phyloP scores from a whole-genome alignment of 2,888 invertebrate genomes.

The Epinotia bilunana region DNA sequence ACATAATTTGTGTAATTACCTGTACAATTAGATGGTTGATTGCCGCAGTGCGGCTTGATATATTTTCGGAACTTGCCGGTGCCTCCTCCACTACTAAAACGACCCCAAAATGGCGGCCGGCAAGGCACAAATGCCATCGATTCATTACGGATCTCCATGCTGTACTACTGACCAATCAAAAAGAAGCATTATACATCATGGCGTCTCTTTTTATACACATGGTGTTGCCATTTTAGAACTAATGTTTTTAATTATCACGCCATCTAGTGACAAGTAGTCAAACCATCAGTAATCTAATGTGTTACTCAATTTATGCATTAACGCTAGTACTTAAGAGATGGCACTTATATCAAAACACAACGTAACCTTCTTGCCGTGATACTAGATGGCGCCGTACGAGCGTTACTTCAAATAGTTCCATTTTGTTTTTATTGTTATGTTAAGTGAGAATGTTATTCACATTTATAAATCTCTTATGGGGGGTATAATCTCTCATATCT shows the following conservation, averaged over 20 bases:
- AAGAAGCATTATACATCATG: constrained; percentile 64
- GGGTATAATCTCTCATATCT: too few relatives aligned
- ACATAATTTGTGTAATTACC: constrained; percentile 58
- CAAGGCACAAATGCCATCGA: constrained; percentile 53
- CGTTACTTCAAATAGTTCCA: background rate
- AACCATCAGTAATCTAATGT: constrained; percentile 30
- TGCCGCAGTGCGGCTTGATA: constrained; percentile 76
- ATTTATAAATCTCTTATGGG: too few relatives aligned
- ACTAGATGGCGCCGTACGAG: constrained; percentile 5
- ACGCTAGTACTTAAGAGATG: constrained; percentile 48
- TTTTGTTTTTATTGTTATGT: too few relatives aligned
- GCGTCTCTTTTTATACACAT: constrained; percentile 67
- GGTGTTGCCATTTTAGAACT: constrained; percentile 64
- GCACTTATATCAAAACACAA: constrained; percentile 27
- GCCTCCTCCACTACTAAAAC: constrained; percentile 48
- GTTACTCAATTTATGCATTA: background rate
- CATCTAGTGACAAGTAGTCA: constrained; percentile 56
- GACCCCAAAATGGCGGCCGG: constrained; percentile 73
- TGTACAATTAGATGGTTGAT: constrained; percentile 59
- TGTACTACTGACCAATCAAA: constrained; percentile 73
- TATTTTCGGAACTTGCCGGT: constrained; percentile 47
- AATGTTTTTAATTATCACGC: constrained; percentile 9
- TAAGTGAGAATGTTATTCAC: too few relatives aligned
- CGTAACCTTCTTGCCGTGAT: background rate
- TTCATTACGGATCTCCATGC: constrained; percentile 45